Evolutionary conservation across 2,888 invertebrate genomes (phyloP).

Genomic region (Melikaiella ostensackeni): DNA sequence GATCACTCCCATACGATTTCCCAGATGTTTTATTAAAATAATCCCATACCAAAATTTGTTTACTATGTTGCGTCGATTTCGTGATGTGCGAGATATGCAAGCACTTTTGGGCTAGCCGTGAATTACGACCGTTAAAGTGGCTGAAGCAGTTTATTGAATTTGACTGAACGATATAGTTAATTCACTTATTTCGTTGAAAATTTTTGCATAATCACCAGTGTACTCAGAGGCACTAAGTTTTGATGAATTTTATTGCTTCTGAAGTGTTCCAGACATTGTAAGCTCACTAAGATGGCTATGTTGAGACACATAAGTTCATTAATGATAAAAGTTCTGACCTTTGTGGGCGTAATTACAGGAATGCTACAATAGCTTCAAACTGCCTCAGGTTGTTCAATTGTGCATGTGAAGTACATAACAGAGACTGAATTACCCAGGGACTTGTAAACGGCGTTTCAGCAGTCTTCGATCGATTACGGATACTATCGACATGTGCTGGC

Average conservation of each 20-base stretch:
- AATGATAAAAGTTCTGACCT: conserved; percentile 60
- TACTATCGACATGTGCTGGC: conserved; percentile 56
- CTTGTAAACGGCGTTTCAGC: conserved; percentile 58
- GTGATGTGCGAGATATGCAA: too few relatives aligned
- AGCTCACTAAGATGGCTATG: neutral
- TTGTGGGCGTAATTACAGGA: conserved; percentile 60
- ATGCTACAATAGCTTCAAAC: conserved; percentile 53
- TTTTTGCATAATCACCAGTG: neutral
- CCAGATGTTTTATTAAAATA: too few relatives aligned
- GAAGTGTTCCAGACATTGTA: neutral
- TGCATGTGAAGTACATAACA: conserved; percentile 53
- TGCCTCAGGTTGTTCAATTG: conserved; percentile 40
- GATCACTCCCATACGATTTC: too few relatives aligned
- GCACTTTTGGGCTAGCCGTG: too few relatives aligned
- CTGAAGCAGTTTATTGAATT: neutral
- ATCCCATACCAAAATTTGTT: too few relatives aligned
- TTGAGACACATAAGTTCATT: conserved; percentile 31
- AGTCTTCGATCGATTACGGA: conserved; percentile 64
- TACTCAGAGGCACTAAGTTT: conserved; percentile 1
- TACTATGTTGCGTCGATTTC: too few relatives aligned
- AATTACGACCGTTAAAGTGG: too few relatives aligned
- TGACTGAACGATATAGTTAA: neutral
- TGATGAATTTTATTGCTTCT: neutral
- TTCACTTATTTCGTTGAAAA: neutral
- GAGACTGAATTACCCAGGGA: conserved; percentile 63